Conservation (phyloP, 2,888 invertebrate species). For the Spodoptera picta region DNA sequence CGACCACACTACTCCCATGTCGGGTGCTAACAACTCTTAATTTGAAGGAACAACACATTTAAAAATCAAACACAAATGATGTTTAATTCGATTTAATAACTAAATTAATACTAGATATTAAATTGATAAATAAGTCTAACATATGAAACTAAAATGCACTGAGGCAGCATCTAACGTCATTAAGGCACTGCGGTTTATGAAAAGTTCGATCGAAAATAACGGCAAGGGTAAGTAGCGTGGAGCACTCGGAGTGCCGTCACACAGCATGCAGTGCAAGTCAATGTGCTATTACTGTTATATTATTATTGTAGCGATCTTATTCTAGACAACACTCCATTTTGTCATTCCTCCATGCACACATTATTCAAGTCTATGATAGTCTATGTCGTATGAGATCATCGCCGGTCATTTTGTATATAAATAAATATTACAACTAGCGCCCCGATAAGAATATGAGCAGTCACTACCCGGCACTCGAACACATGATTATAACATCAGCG, state of each 20-base stretch:
- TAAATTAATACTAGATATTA: constrained; percentile 40
- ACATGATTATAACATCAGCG: not conserved
- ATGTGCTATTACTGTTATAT: not conserved
- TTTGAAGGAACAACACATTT: no score
- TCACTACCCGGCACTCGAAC: constrained; percentile 34
- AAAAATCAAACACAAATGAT: constrained; percentile 7
- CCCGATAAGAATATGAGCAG: constrained; percentile 35
- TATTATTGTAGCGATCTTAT: not conserved
- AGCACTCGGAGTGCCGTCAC: not conserved
- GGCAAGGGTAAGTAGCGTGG: constrained; percentile 7
- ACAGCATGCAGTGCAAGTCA: constrained; percentile 3
- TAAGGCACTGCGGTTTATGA: constrained; percentile 32
- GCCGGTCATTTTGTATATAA: constrained; percentile 62
- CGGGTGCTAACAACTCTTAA: no score
- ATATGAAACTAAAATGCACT: constrained; percentile 43
- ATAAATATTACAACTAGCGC: constrained; percentile 59
- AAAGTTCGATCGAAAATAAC: not conserved
- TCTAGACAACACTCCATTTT: constrained; percentile 4
- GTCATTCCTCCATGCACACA: constrained; percentile 12
- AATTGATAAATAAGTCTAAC: constrained; percentile 50
- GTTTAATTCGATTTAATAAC: constrained; percentile 40
- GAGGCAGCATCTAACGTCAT: constrained; percentile 40
- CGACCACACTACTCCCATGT: no score
- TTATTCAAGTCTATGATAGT: constrained; percentile 53
- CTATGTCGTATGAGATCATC: constrained; percentile 74